phyloP scores from a whole-genome alignment of 2,888 invertebrate genomes.

The Acrobasis repandana region DNA sequence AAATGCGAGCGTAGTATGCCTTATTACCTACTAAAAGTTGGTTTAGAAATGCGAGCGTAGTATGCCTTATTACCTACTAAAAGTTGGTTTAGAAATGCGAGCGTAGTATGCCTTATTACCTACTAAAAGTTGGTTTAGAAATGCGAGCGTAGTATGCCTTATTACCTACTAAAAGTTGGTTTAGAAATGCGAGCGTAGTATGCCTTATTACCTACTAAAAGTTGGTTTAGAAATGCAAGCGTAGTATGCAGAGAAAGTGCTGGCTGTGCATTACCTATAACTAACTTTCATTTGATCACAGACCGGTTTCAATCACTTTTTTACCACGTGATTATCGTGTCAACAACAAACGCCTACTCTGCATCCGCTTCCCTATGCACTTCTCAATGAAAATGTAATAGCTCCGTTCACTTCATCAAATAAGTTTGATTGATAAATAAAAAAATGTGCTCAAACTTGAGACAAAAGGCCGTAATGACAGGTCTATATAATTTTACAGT shows the following conservation, averaged over 20 bases:
- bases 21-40: neutral
- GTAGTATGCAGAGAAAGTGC: conserved; percentile 66
- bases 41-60: conserved; percentile 36
- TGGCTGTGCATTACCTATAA: conserved; percentile 55
- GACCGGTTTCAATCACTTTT: conserved; percentile 61
- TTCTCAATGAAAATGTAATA: neutral
- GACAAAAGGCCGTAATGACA: conserved; percentile 10
- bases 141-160: conserved; percentile 36
- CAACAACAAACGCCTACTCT: conserved; percentile 2
- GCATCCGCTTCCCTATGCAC: neutral
- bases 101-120: conserved; percentile 29
- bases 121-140: conserved; percentile 23
- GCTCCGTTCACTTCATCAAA: neutral
- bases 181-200: conserved; percentile 37
- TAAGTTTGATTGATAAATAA: neutral
- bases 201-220: too few relatives aligned
- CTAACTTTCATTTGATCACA: conserved; percentile 66
- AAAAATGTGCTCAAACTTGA: neutral
- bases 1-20: conserved; percentile 38
- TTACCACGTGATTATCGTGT: conserved; percentile 37
- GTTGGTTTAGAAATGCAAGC: conserved; percentile 36
- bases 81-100: conserved; percentile 31
- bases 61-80: neutral
- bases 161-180: conserved; percentile 1
- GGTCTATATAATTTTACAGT: conserved; percentile 26